Evolutionary conservation across 2,113 vertebrate genomes (phyloP), one percentile per base, ranked within the genome.

Genomic region (Pachypanchax playfairii): DNA sequence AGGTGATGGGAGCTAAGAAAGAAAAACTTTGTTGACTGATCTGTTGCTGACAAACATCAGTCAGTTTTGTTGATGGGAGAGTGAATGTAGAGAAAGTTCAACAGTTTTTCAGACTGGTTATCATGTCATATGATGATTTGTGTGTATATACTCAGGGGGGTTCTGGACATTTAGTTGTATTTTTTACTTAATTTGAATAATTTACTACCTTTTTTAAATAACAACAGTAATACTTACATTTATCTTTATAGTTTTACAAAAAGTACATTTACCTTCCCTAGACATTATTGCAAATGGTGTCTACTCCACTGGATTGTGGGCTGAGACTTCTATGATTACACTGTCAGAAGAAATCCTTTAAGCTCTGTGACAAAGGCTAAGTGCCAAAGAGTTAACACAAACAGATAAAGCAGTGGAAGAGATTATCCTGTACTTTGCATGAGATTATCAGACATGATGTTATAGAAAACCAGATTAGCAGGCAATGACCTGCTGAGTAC

Each of bases 21-120:
- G 1, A 88, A 20, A 85, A 91, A 35, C 87, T 89, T 8, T 67
- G 79, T 44, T 74, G 84, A 54, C 62, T 80, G 43, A 85, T 83
- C 79, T 88, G 52, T 89, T 84, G 15, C 22, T 49, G 47, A 29
- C 25, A 15, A 22, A 14, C 15, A 28, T 26, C 22, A 9, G 25
- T 29, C 25, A 31, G 87, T 87, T 35, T 6, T 70, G 77, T 46
- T 61, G 85, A 52, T 65, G 79, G 31, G 85, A 78, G 79, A 87
- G 56, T 87, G 82, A 10, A 12, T 50, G 11, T 17, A 17, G 17
- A 28, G 35, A 86, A 83, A 20, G 84, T 82, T 46, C 55, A 49
- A 11, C 72, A n/a, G n/a, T 58, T 38, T 62, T 59, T 48, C 63
- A 64, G 48, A 63, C 29, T 33, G 18, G 25, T 39, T 39, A 41